Conservation (phyloP, 2,113 vertebrate species). For the Cichladusa arquata region DNA sequence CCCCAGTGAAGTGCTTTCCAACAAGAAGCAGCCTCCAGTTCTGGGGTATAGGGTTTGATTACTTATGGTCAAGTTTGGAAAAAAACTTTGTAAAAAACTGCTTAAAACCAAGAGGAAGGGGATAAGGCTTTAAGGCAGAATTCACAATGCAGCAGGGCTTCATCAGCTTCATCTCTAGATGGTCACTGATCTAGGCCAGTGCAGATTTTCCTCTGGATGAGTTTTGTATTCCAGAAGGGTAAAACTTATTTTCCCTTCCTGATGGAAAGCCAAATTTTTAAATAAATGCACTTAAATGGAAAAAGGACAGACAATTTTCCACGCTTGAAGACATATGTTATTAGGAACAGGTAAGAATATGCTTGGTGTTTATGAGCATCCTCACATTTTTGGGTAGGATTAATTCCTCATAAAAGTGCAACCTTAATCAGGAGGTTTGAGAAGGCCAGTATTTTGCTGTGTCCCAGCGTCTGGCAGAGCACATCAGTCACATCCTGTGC, state of each 20-base stretch:
- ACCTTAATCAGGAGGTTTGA: background rate
- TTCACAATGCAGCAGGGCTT: background rate
- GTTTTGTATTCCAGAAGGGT: background rate
- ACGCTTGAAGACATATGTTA: background rate
- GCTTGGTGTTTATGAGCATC: background rate
- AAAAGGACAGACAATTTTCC: background rate
- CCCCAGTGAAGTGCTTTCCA: background rate
- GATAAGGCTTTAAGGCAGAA: background rate
- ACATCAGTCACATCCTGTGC: background rate
- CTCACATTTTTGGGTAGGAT: background rate
- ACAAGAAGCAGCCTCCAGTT: background rate
- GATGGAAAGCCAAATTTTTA: background rate
- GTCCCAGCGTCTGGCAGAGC: background rate
- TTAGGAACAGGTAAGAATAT: background rate
- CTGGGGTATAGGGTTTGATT: background rate
- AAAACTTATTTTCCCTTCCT: background rate
- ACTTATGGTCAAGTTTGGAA: background rate
- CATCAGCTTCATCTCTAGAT: background rate
- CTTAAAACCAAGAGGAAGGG: background rate
- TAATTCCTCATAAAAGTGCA: fast-evolving
- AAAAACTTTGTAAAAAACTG: background rate
- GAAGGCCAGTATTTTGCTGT: background rate
- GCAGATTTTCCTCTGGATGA: background rate
- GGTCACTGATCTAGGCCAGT: background rate
- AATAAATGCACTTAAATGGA: background rate